These are phyloP conservation scores for Sylvietta virens DNA, from an alignment of 2,113 vertebrate genomes.

Conservation along the genomic window DNA sequence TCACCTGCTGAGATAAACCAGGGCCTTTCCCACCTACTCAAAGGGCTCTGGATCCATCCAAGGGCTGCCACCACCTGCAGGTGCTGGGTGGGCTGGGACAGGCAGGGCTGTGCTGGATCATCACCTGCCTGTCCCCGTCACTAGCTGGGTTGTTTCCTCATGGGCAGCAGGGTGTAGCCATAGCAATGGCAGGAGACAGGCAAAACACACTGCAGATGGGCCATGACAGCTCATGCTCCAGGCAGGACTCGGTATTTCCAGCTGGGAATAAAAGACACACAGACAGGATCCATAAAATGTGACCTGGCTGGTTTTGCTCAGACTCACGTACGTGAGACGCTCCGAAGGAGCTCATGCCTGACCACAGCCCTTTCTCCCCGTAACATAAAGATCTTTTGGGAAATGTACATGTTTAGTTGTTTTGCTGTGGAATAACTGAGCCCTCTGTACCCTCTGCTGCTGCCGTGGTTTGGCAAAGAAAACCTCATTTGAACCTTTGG, in stretches of 20 bases:
- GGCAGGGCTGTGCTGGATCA: not conserved
- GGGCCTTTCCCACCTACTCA: not conserved
- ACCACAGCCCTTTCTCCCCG: not conserved
- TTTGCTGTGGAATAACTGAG: slow-evolving; percentile 36
- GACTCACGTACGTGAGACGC: not conserved
- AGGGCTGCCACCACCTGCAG: not conserved
- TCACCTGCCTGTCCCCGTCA: not conserved
- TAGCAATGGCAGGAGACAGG: not conserved
- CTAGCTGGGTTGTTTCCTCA: not conserved
- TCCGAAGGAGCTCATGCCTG: not conserved
- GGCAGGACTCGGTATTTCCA: not conserved
- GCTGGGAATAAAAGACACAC: not conserved
- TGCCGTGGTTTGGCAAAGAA: slow-evolving; percentile 35
- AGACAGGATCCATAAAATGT: slow-evolving; percentile 11
- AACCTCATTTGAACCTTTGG: slow-evolving; percentile 3
- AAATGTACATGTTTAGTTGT: slow-evolving; percentile 26
- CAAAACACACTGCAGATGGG: not conserved
- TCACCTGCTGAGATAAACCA: not conserved
- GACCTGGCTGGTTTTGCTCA: not conserved
- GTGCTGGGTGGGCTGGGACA: not conserved
- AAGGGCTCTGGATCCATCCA: not conserved
- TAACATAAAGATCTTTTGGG: slow-evolving; percentile 10
- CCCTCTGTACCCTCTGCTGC: slow-evolving; percentile 28
- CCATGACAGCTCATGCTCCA: not conserved
- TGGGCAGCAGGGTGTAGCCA: accelerated